Percentiles rank a stretch among this genome's conserved stretches.
Evolutionary conservation across 2,113 vertebrate species (phyloP).

Genomic region (Lipophrys pholis): DNA sequence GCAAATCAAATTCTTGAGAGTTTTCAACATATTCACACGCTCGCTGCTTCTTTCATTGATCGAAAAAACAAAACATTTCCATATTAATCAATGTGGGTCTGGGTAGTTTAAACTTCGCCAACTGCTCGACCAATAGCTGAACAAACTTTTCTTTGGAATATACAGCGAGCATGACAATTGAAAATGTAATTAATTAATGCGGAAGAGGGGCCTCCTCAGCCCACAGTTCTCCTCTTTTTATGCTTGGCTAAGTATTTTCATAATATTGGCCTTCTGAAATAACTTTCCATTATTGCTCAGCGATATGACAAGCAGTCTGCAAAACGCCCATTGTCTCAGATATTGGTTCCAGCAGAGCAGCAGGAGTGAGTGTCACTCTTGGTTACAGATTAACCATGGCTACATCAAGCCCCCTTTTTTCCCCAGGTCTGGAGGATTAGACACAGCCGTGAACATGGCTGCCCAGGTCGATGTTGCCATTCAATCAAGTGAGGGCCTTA

Average conservation of each 20-base stretch:
- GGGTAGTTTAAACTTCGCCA: conserved; percentile 10
- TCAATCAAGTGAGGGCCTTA: conserved; percentile 1
- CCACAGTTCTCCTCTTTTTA: conserved; percentile 24
- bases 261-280: conserved; percentile 31
- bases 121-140: conserved; percentile 11
- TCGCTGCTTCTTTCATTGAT: conserved; percentile 24
- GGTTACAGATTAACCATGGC: conserved; percentile 52
- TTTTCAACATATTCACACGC: conserved; percentile 30
- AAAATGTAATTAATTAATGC: conserved; percentile 29
- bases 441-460: conserved; percentile 38
- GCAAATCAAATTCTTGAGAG: conserved; percentile 21
- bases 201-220: conserved; percentile 5
- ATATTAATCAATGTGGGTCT: conserved; percentile 23
- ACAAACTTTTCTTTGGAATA: conserved; percentile 37
- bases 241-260: conserved; percentile 41
- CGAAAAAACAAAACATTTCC: conserved; percentile 27
- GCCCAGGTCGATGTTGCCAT: conserved; percentile 30
- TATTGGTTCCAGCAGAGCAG: conserved; percentile 18
- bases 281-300: conserved; percentile 31
- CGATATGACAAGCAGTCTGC: conserved; percentile 29
- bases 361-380: conserved; percentile 27
- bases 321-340: conserved; percentile 26
- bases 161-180: conserved; percentile 1
- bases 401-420: conserved; percentile 23
- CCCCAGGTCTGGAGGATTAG: conserved; percentile 50